A percentile compares a stretch with the other conserved stretches of the same genome.
phyloP scores from a whole-genome alignment of 2,797 vertebrate genomes.

The Neoniphon sammara region DNA sequence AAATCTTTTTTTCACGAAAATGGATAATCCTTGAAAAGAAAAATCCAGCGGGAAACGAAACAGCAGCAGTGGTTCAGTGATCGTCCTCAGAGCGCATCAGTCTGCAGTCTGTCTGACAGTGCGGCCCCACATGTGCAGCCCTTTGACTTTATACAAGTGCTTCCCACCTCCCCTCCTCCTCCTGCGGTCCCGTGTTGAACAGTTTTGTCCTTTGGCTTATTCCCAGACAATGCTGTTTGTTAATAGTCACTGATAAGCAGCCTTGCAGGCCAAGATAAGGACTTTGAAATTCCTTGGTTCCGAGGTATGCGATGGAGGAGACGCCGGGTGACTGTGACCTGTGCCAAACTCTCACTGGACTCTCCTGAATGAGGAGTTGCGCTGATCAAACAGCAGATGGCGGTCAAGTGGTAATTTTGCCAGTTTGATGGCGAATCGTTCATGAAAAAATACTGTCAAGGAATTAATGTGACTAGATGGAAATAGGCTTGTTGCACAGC shows the following conservation, averaged over 20 bases:
- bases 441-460: background rate
- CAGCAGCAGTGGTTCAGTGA: conserved; percentile 5
- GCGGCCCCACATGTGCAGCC: conserved; percentile 63
- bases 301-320: conserved; percentile 73
- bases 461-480: background rate
- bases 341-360: conserved; percentile 52
- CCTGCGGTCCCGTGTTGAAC: conserved; percentile 82
- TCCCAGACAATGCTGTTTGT: conserved; percentile 88
- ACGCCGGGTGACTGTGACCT: conserved; percentile 57
- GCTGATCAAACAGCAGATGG: conserved; percentile 72
- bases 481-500: no score
- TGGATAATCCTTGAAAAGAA: conserved; percentile 53
- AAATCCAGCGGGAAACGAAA: conserved; percentile 31
- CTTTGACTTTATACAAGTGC: conserved; percentile 84
- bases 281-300: conserved; percentile 82
- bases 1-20: background rate
- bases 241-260: conserved; percentile 87
- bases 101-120: conserved; percentile 60
- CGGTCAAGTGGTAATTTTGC: conserved; percentile 29
- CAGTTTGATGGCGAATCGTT: background rate
- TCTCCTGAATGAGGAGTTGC: conserved; percentile 44
- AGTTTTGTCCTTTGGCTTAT: conserved; percentile 82
- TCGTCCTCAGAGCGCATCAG: conserved; percentile 42
- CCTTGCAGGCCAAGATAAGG: conserved; percentile 86
- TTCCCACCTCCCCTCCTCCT: conserved; percentile 53